Base-by-base conservation (phyloP, 2,888 invertebrate species). In the Cheilosia pagana region DNA sequence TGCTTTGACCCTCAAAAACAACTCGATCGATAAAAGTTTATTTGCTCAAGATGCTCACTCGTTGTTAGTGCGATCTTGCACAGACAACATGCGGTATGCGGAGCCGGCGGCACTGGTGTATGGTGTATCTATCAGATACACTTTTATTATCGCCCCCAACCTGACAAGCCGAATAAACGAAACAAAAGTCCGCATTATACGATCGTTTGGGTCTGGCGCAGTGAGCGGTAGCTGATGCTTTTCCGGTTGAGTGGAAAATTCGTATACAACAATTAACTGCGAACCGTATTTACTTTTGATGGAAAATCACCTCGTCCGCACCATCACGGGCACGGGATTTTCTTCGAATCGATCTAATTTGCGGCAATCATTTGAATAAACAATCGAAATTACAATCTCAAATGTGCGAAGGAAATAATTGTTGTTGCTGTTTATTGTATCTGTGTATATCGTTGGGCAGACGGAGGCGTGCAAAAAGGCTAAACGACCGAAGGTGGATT, bases 131-230 rank as follows among this genome's bases (percentile, higher is more conserved):
- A n/a, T 21, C n/a, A 19, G 52, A 50, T 68, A 74, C 62, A 62
- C 67, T 68, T 81, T 68, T 67, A 74, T 81, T 81, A 68, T 25
- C 81, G 68, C 81, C 81, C 52, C 60, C 75, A 41, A 50, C 14
- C 67, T 45, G 53, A n/a, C 57, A 52, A 16, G 28, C 28, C 14
- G 62, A 39, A 50, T 43, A 68, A 68, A 50, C 62, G 43, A 63
- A 68, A 81, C 75, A 81, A 62, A 75, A 65, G 63, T 31, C 63
- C 8, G n/a, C n/a, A n/a, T 43, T 19, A 41, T 19, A 41, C 25
- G 28, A 4, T 8, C 59, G 41, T 39, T 23, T 62, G 43, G 10
- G 21, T n/a, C 6, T 6, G 7, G 14, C n/a, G 25, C n/a, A 23
- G 23, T 5, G 21, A 50, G 5, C 50, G n/a, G 50, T 10, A 21